These are phyloP conservation scores for Episyrphus balteatus DNA, from an alignment of 1,140 invertebrate species.

Conservation along the genomic window DNA sequence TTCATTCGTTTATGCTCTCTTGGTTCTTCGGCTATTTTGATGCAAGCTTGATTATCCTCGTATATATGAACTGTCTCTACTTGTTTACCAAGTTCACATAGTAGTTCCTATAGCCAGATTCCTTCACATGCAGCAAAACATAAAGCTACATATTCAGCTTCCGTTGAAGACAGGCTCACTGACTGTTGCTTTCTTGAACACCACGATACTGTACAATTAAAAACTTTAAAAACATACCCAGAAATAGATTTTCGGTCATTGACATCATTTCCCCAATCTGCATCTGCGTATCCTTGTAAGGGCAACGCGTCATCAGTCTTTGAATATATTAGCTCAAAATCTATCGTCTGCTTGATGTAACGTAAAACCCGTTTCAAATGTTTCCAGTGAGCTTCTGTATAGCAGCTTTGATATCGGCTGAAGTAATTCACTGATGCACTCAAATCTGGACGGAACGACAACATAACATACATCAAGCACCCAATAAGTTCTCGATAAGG, in stretches of 20 bases:
- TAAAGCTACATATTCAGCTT: too few relatives aligned
- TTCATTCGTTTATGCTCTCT: slow-evolving; percentile 16
- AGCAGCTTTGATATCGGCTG: too few relatives aligned
- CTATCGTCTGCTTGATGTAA: slow-evolving; percentile 9
- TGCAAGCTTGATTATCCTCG: slow-evolving; percentile 22
- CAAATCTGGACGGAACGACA: slow-evolving; percentile 4
- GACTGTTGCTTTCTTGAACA: too few relatives aligned
- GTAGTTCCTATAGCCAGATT: slow-evolving; percentile 18
- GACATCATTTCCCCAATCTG: too few relatives aligned
- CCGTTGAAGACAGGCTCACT: too few relatives aligned
- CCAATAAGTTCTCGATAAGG: slow-evolving; percentile 5
- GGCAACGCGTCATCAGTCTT: too few relatives aligned
- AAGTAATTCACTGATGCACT: not conserved
- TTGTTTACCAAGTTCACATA: slow-evolving; percentile 15
- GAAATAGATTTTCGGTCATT: too few relatives aligned
- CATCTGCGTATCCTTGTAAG: too few relatives aligned
- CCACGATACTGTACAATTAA: too few relatives aligned
- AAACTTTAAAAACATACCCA: too few relatives aligned
- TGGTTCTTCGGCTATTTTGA: slow-evolving; percentile 30
- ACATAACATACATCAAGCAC: slow-evolving; percentile 3
- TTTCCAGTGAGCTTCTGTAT: slow-evolving; percentile 6
- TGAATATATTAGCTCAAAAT: too few relatives aligned
- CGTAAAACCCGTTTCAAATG: slow-evolving; percentile 43
- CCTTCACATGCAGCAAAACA: too few relatives aligned
- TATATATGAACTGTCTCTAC: slow-evolving; percentile 6